phyloP scores from a whole-genome alignment of 1,140 invertebrate species.

The Nomia melanderi region DNA sequence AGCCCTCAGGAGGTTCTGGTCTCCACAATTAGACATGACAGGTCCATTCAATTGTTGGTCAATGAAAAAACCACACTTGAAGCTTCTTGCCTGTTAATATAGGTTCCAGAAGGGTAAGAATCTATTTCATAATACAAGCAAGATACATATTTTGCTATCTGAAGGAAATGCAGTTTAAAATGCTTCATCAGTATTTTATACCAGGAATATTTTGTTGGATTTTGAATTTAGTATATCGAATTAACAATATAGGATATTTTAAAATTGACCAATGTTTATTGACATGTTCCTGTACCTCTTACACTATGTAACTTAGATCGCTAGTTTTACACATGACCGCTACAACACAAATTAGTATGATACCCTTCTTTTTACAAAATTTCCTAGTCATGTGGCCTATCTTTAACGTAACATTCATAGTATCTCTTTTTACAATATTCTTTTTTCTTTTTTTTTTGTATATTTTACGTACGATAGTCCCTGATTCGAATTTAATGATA shows the following conservation, averaged over 20 bases:
- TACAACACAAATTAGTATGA: slow-evolving; percentile 1
- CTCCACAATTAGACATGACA: slow-evolving; percentile 76
- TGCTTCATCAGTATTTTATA: slow-evolving; percentile 14
- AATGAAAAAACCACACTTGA: slow-evolving; percentile 72
- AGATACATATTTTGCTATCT: background rate
- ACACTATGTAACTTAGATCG: slow-evolving; percentile 33
- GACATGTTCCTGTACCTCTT: slow-evolving; percentile 55
- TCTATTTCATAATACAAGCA: slow-evolving; percentile 7
- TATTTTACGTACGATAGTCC: slow-evolving; percentile 51
- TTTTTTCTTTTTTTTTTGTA: no score
- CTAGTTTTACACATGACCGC: slow-evolving; percentile 27
- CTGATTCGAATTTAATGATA: slow-evolving; percentile 57
- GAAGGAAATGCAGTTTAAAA: background rate
- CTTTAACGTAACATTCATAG: background rate
- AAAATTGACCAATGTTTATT: slow-evolving; percentile 66
- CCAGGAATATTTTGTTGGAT: background rate
- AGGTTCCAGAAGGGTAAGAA: slow-evolving; percentile 34
- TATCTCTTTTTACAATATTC: slow-evolving; percentile 38
- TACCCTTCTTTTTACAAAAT: slow-evolving; percentile 50
- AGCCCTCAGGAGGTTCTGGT: slow-evolving; percentile 82
- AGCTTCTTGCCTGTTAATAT: slow-evolving; percentile 72
- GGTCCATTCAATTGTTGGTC: slow-evolving; percentile 78
- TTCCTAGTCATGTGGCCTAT: slow-evolving; percentile 14
- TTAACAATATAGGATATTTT: slow-evolving; percentile 18
- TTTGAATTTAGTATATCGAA: background rate